These are phyloP conservation scores for Silurus asotus DNA, from an alignment of 2,113 vertebrate species.

Conservation along the genomic window DNA sequence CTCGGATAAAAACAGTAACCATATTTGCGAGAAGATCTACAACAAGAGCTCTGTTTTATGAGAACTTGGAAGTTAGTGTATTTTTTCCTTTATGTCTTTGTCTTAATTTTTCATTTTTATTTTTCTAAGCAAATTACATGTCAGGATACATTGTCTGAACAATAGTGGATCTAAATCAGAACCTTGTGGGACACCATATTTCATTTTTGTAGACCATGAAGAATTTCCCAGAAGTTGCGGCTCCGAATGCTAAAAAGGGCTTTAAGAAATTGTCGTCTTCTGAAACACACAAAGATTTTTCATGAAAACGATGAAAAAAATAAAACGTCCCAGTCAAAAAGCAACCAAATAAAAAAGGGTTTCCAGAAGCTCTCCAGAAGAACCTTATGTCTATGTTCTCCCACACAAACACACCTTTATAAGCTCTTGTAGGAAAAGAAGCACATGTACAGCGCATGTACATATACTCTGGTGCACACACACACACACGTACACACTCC, in stretches of 20 bases:
- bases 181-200: constrained; percentile 18
- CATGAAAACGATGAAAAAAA: background rate
- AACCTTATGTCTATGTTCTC: background rate
- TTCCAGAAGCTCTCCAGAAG: background rate
- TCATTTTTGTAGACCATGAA: background rate
- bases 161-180: constrained; percentile 16
- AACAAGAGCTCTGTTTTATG: background rate
- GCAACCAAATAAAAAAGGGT: background rate
- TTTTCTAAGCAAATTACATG: background rate
- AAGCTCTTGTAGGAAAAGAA: background rate
- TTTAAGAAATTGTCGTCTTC: background rate
- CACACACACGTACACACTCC: background rate
- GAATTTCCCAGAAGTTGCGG: background rate
- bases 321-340: background rate
- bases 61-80: background rate
- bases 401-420: constrained; percentile 13
- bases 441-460: background rate
- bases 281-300: background rate
- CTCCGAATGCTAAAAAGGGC: background rate
- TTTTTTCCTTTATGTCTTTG: background rate
- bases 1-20: background rate
- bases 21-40: background rate
- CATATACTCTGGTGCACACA: background rate
- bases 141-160: background rate
- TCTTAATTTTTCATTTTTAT: background rate